These are phyloP conservation scores for Encarsia formosa DNA, from an alignment of 2,888 invertebrate species.

Conservation along the genomic window DNA sequence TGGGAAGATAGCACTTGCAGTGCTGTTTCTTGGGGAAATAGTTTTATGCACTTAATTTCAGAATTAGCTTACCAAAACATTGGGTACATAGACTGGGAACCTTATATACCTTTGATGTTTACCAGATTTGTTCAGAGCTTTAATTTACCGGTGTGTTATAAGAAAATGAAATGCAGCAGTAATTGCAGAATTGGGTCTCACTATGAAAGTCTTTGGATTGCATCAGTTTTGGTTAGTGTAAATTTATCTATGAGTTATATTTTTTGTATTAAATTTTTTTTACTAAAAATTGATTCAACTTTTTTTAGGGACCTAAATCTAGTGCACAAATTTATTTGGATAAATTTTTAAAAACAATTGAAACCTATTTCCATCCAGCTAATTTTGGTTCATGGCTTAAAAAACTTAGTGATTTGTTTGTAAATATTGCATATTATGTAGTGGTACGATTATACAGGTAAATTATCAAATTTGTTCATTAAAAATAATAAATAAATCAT, in stretches of 20 bases:
- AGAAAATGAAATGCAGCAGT: slow-evolving; percentile 58
- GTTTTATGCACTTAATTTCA: slow-evolving; percentile 70
- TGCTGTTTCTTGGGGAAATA: slow-evolving; percentile 64
- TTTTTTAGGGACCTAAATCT: slow-evolving; percentile 63
- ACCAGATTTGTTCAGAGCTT: slow-evolving; percentile 68
- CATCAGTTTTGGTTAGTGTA: slow-evolving; percentile 54
- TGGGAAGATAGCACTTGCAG: slow-evolving; percentile 76
- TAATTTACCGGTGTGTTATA: slow-evolving; percentile 74
- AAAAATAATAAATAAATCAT: not conserved
- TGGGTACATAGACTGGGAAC: slow-evolving; percentile 84
- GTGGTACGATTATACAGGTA: slow-evolving; percentile 57
- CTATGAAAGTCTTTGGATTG: slow-evolving; percentile 55
- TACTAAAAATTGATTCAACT: too few species aligned
- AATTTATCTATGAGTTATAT: not conserved
- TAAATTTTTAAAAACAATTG: slow-evolving; percentile 75
- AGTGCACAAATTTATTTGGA: slow-evolving; percentile 68
- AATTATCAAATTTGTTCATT: slow-evolving; percentile 20
- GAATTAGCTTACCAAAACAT: slow-evolving; percentile 70
- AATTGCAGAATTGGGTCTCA: slow-evolving; percentile 55
- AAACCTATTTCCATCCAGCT: slow-evolving; percentile 86
- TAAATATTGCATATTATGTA: slow-evolving; percentile 66
- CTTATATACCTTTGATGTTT: slow-evolving; percentile 74
- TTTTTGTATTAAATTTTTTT: not conserved
- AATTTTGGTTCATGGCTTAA: slow-evolving; percentile 78
- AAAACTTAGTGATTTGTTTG: slow-evolving; percentile 64